Percentiles rank a stretch among this genome's conserved stretches.
Conservation (phyloP, 2,113 vertebrate genomes). For the Alaudala cheleensis region DNA sequence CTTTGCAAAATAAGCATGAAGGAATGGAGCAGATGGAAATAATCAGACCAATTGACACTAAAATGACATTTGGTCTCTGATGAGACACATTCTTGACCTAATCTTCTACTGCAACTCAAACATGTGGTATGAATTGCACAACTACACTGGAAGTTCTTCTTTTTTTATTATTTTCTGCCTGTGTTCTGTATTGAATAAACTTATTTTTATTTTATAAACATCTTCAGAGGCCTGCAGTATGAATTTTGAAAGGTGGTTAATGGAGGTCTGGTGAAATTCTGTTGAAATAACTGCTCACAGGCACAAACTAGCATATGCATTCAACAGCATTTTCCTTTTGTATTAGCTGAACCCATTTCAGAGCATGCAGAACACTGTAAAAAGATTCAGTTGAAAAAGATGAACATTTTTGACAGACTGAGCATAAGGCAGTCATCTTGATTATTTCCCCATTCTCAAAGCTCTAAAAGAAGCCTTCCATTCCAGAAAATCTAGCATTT, state of each 20-base stretch:
- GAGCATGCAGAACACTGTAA: background rate
- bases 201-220: background rate
- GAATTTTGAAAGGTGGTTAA: background rate
- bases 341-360: background rate
- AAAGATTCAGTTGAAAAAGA: background rate
- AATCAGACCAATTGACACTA: background rate
- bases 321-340: background rate
- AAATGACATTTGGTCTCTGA: background rate
- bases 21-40: background rate
- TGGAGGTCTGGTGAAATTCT: background rate
- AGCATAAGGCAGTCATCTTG: background rate
- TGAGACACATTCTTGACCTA: background rate
- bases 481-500: background rate
- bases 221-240: background rate
- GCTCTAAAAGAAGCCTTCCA: background rate
- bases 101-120: background rate
- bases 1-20: background rate
- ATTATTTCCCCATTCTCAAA: background rate
- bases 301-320: background rate
- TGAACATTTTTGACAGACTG: background rate
- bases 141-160: background rate
- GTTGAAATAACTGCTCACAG: background rate
- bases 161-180: background rate
- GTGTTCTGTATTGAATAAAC: background rate
- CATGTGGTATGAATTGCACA: fast-evolving